phyloP scores from a whole-genome alignment of 2,888 invertebrate species.

The Rambutsinella grinnellia region DNA sequence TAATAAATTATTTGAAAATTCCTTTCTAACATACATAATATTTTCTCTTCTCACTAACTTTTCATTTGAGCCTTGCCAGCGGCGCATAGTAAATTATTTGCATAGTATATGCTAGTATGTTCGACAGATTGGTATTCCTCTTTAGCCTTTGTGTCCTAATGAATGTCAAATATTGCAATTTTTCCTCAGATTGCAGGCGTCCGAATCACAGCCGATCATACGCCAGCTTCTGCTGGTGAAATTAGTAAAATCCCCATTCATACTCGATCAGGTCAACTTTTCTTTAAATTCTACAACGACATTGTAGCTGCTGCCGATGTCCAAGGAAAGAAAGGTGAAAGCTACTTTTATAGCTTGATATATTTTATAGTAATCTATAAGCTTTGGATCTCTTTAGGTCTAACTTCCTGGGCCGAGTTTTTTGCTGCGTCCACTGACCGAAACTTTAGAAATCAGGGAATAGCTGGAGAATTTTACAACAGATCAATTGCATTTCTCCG shows the following conservation, averaged over 20 bases:
- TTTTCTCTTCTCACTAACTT: too few species aligned
- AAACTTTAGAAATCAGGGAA: constrained; percentile 33
- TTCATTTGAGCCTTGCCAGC: too few species aligned
- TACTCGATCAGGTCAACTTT: constrained; percentile 2
- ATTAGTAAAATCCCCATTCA: constrained; percentile 11
- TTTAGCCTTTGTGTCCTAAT: too few species aligned
- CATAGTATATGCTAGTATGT: too few species aligned
- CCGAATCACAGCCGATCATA: constrained; percentile 45
- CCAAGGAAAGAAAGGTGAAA: constrained; percentile 7
- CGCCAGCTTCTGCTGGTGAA: not conserved
- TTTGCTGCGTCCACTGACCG: constrained; percentile 34
- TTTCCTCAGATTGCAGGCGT: constrained; percentile 52
- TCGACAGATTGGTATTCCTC: too few species aligned
- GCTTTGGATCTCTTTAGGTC: too few species aligned
- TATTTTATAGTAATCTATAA: too few species aligned
- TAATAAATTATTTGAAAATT: too few species aligned
- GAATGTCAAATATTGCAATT: too few species aligned
- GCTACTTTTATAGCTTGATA: too few species aligned
- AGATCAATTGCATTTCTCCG: constrained; percentile 45
- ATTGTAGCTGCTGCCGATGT: constrained; percentile 26
- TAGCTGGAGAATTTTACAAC: constrained; percentile 55
- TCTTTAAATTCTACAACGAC: constrained; percentile 44
- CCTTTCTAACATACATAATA: too few species aligned
- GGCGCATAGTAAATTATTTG: too few species aligned
- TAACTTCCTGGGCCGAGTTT: constrained; percentile 50